Evolutionary conservation across 2,113 vertebrate species (phyloP).

Genomic region (Tympanuchus pallidicinctus): DNA sequence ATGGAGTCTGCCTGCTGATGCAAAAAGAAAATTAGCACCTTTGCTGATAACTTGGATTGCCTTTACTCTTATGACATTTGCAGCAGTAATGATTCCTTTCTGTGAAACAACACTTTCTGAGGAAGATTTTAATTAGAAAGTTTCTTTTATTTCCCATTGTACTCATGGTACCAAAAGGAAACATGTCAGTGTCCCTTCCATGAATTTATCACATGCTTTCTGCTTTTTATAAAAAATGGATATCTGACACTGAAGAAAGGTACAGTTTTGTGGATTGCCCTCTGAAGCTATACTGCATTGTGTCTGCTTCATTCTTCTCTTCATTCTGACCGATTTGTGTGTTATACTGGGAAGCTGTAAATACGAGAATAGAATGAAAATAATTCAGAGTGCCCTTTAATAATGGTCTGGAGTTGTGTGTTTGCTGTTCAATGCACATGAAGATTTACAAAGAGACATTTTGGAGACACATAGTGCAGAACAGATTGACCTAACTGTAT

Average conservation of each 20-base stretch:
- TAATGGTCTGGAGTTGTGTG: background rate
- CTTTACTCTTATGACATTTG: background rate
- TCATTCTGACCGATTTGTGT: background rate
- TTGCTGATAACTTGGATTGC: background rate
- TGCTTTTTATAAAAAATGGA: background rate
- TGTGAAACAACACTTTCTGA: background rate
- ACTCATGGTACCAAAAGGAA: background rate
- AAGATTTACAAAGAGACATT: constrained; percentile 10
- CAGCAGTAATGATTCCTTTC: constrained; percentile 15
- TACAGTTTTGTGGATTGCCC: background rate
- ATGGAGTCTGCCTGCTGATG: background rate
- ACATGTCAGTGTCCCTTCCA: background rate
- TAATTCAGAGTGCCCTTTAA: background rate
- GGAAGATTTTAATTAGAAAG: constrained; percentile 44
- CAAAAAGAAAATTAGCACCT: constrained; percentile 32
- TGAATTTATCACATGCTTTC: background rate
- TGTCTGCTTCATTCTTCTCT: background rate
- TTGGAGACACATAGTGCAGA: background rate
- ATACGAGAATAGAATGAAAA: background rate
- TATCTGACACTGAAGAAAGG: background rate
- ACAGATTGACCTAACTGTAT: constrained; percentile 3
- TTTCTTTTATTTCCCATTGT: background rate
- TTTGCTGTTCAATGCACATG: background rate
- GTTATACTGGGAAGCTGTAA: background rate
- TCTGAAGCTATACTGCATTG: accelerated